phyloP scores from a whole-genome alignment of 2,888 invertebrate genomes.

The Caradrina clavipalpis region DNA sequence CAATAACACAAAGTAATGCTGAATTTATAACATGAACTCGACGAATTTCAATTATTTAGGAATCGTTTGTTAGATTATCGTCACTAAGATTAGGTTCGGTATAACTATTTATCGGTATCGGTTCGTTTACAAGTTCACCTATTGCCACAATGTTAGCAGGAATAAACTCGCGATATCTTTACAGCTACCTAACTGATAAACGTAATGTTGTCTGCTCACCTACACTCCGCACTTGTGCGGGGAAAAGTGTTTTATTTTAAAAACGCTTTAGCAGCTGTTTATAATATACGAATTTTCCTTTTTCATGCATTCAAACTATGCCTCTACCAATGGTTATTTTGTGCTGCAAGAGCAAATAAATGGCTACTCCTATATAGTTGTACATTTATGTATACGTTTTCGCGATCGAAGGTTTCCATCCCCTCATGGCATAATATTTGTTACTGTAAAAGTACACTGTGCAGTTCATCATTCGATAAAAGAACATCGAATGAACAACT shows the following conservation, averaged over 20 bases:
- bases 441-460: neutral
- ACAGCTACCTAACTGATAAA: conserved; percentile 20
- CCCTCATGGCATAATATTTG: neutral
- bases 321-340: too few relatives aligned
- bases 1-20: conserved; percentile 23
- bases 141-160: neutral
- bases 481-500: neutral
- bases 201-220: neutral
- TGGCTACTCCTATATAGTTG: too few relatives aligned
- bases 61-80: conserved; percentile 18
- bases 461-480: neutral
- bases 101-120: conserved; percentile 8
- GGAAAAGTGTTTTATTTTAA: conserved; percentile 1
- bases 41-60: conserved; percentile 16
- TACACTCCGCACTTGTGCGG: neutral
- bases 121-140: conserved; percentile 21
- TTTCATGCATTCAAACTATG: neutral
- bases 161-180: conserved; percentile 9
- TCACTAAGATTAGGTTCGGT: conserved; percentile 35
- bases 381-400: too few relatives aligned
- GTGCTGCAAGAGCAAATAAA: too few relatives aligned
- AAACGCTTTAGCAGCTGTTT: neutral
- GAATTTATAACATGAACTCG: conserved; percentile 14
- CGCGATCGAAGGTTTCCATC: too few relatives aligned
- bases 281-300: neutral